Evolutionary conservation across 2,113 vertebrate species (phyloP), one percentile per base, ranked within the genome.

Genomic region (Ceuthmochares aereus): DNA sequence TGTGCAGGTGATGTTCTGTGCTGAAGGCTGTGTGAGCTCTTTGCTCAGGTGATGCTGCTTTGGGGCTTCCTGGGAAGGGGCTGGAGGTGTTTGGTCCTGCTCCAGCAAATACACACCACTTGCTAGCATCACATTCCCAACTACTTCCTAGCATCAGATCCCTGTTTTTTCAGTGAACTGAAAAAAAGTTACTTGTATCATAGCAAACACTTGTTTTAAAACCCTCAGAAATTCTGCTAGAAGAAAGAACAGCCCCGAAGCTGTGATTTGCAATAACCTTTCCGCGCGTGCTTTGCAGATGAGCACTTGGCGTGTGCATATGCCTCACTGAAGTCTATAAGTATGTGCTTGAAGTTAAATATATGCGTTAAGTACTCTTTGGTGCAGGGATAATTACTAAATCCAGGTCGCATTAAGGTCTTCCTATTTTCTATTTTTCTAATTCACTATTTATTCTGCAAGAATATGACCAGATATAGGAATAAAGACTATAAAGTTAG

Each of bases 391-490:
- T 91, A 81, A 91, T 95, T 87, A 76, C 73, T 68, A 87, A 94
- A 95, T 54, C 66, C 87, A 81, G 64, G 66, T 52, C 78, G 94
- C 89, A 62, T 77, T 95, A 89, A 95, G 49, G 72, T 15, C 47
- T 89, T 92, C 77, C 70, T 49, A 1, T 64, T 12, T 56, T 63
- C 75, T 49, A 45, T 49, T 49, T 66, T 36, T 20, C 26, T 32
- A 26, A 77, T 47, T 77, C 52, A 6, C 73, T 56, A 59, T 16
- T 43, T 23, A 20, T 90, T 67, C 63, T 80, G 75, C 68, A 52
- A 58, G 49, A 76, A 26, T 58, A 37, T 23, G 51, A 79, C 87
- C 80, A 92, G 87, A 64, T 59, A 10, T 10, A 26, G 69, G 62
- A 69, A 22, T 34, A 59, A 93, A 74, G n/a, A 55, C 42, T 45